phyloP scores from a whole-genome alignment of 2,113 vertebrate species.

The Melanerpes formicivorus region DNA sequence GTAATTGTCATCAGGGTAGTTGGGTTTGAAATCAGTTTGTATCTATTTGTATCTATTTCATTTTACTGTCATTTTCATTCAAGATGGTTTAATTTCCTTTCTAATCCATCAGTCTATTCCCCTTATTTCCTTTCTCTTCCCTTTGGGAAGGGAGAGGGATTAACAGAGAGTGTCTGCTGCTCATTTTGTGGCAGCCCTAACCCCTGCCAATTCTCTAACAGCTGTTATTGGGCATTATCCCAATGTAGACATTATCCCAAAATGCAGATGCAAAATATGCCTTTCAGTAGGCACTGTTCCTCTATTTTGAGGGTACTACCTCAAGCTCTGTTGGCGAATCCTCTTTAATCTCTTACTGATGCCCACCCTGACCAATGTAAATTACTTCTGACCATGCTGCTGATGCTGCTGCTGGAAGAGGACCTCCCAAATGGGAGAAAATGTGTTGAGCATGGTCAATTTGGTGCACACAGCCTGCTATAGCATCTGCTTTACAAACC shows the following conservation, averaged over 20 bases:
- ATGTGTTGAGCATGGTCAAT: background rate
- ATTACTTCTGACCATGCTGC: background rate
- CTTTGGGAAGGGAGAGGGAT: too few relatives aligned
- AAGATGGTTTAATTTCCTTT: too few relatives aligned
- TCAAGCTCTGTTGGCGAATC: background rate
- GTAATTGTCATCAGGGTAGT: too few relatives aligned
- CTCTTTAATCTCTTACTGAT: background rate
- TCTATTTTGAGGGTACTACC: background rate
- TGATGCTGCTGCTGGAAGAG: background rate
- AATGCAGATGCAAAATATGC: background rate
- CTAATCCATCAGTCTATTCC: too few relatives aligned
- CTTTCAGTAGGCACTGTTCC: background rate
- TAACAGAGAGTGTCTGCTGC: too few relatives aligned
- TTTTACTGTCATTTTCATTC: too few relatives aligned
- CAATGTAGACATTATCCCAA: too few relatives aligned
- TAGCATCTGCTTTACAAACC: background rate
- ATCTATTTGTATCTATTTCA: too few relatives aligned
- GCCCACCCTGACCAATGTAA: background rate
- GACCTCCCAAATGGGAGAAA: background rate
- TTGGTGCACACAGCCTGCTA: background rate
- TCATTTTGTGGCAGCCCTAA: too few relatives aligned
- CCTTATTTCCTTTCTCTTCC: too few relatives aligned
- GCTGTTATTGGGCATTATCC: background rate
- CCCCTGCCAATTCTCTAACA: background rate
- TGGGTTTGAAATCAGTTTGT: too few relatives aligned